Base-by-base conservation (phyloP, 2,888 invertebrate genomes). In the Heteropelma amictum region DNA sequence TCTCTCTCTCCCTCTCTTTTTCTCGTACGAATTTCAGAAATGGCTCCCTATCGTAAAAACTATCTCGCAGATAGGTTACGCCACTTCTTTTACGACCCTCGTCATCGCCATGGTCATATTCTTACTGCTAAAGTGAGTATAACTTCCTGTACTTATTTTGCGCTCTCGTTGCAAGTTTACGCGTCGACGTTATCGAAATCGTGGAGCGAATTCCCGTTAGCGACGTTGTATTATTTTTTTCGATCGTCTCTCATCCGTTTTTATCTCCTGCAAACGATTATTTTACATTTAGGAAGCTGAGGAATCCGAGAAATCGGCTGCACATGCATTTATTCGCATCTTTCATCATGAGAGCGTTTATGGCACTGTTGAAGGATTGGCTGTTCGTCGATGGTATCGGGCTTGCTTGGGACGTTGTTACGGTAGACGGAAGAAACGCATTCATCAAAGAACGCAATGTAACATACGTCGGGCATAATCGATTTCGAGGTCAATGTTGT, bases 261-360 rank as follows among this genome's bases (percentile, higher is more conserved):
- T 1, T 1, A 1, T n/a, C n/a, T n/a, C n/a, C 45, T 45, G 5
- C 12, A 6, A 8, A 28, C 2, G 3, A 12, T 1, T 26, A 28
- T 8, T 49, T 26, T 8, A 1, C 0, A 12, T 85, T 40, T 84
- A 94, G 93, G 83, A 91, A 92, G 80, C 87, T 94, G 23, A 90
- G 92, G 78, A 94, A 93, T 84, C 92, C 93, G 0, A 88, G 93
- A 73, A 94, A 94, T 87, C 91, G 91, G 53, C 89, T 94, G 2
- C 94, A 94, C 84, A 91, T 93, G 87, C 92, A 94, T 83, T 89
- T 94, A 63, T 94, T 94, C 86, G 86, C 91, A 0, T 93, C 93
- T 0, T 93, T 93, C 86, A 92, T 93, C 58, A 88, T 93, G 83
- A 90, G 93, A 78, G 93, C 92, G 0, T 89, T 91, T 17, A 90